Evolutionary conservation across 2,888 invertebrate species (phyloP).

Genomic region (Teleiodes luculella): DNA sequence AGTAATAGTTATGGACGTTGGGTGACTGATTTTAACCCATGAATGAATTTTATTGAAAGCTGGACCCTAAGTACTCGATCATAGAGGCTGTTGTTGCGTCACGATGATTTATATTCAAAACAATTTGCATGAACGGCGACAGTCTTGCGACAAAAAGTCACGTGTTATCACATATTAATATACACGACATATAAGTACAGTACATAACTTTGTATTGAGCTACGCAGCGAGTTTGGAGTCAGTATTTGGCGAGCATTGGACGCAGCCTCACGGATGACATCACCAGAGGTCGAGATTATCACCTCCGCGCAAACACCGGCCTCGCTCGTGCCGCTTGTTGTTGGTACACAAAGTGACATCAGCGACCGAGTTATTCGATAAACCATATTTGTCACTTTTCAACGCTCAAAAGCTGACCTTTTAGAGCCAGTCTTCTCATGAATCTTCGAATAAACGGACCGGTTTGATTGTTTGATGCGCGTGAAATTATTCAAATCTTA

Average conservation of each 20-base stretch:
- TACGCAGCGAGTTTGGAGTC: not conserved
- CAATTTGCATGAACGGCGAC: too few relatives aligned
- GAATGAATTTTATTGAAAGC: too few relatives aligned
- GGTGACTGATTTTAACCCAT: too few relatives aligned
- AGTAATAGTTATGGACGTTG: too few relatives aligned
- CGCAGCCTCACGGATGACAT: constrained; percentile 45
- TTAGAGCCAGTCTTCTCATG: constrained; percentile 4
- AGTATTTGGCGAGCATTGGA: not conserved
- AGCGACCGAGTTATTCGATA: constrained; percentile 41
- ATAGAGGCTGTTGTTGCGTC: too few relatives aligned
- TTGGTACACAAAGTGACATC: constrained; percentile 66
- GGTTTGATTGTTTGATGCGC: not conserved
- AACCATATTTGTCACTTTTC: constrained; percentile 28
- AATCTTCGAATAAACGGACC: constrained; percentile 1
- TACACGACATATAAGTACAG: not conserved
- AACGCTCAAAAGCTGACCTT: constrained; percentile 30
- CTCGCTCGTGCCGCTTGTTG: constrained; percentile 47
- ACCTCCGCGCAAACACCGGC: constrained; percentile 48
- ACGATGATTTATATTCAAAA: too few relatives aligned
- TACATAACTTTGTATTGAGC: not conserved
- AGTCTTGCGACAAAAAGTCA: too few relatives aligned
- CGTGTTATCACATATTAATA: too few relatives aligned
- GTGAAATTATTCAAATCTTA: not conserved
- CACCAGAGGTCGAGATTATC: constrained; percentile 66
- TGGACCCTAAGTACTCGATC: too few relatives aligned